Base-by-base conservation (phyloP, 2,113 vertebrate species). In the Abramis brama region DNA sequence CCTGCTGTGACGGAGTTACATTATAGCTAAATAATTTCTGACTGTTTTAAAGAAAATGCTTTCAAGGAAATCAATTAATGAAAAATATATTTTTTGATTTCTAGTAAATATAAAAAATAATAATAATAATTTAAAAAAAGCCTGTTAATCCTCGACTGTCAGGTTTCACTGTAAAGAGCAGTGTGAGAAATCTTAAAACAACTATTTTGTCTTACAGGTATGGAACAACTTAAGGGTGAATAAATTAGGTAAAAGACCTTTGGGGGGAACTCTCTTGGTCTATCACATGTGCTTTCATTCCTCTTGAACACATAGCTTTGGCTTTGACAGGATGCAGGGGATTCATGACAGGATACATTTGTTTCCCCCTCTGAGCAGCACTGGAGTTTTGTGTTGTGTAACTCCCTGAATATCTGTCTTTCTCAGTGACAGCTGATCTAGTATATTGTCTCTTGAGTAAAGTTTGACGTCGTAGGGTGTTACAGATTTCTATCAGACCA, bases 241-340 rank as follows among this genome's bases (percentile, higher is more conserved):
- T 66, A 66, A 21, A 66, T 71, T 6, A 73, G 21, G 27, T 68
- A 25, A 43, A 9, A 43, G 8, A 43, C 43, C 13, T 15, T 19
- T 30, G 27, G 27, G 6, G 6, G 3, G 10, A 68, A 6, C 64
- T 30, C 27, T 30, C 13, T 25, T 70, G 13, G 66, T 36, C 27
- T 19, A 3, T 70, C 66, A 12, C 60, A 6, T 62, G 57, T 23
- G 9, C 60, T 43, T 71, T 82, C 62, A 25, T 70, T 82, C 81
- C 82, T 71, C 39, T 21, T 30, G 57, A 85, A 55, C 71, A 60
- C 55, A 9, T 25, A 25, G 19, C 52, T 62, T 64, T 80, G 27
- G 62, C 39, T 80, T 70, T 85, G 83, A 76, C 79, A 86, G 80
- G 64, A 74, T 83, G 17, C 5, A 27, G n/a, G 30, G 23, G 39